Percentiles rank a stretch among this genome's conserved stretches.
These are phyloP conservation scores for Epinephelus lanceolatus DNA, from an alignment of 2,113 vertebrate genomes.

Conservation along the genomic window DNA sequence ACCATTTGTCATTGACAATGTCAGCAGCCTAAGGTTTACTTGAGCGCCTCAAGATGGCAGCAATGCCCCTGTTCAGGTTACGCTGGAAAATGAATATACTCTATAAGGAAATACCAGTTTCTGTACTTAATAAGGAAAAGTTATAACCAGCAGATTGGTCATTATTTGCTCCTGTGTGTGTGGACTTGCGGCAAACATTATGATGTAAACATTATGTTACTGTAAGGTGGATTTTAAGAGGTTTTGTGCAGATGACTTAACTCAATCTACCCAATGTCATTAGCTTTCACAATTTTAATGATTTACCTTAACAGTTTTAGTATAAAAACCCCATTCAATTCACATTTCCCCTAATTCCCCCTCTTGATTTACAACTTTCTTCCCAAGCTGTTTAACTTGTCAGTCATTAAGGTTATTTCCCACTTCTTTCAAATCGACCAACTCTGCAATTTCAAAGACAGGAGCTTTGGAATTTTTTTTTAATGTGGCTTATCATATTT, in stretches of 20 bases:
- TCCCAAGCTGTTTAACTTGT: neutral
- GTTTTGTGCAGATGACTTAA: conserved; percentile 2
- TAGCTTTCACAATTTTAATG: neutral
- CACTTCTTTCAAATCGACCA: neutral
- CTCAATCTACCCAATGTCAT: neutral
- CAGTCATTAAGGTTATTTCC: conserved; percentile 15
- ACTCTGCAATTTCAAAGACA: conserved; percentile 36
- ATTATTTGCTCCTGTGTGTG: neutral
- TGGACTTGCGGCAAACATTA: neutral
- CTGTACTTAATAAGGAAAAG: conserved; percentile 31
- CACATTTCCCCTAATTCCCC: neutral
- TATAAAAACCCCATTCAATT: neutral
- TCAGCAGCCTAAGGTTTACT: conserved; percentile 18
- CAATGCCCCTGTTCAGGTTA: conserved; percentile 53
- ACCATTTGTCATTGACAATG: conserved; percentile 25
- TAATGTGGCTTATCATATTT: conserved; percentile 40
- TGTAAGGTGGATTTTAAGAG: neutral
- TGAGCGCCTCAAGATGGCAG: conserved; percentile 73
- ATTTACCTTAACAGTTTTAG: neutral
- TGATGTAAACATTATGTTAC: neutral
- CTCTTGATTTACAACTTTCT: neutral
- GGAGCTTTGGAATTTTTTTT: conserved; percentile 32
- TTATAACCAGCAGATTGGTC: conserved; percentile 33
- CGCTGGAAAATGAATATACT: conserved; percentile 21
- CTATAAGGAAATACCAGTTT: conserved; percentile 72